Evolutionary conservation across 2,888 invertebrate species (phyloP).

Genomic region (Tethea ocularis): DNA sequence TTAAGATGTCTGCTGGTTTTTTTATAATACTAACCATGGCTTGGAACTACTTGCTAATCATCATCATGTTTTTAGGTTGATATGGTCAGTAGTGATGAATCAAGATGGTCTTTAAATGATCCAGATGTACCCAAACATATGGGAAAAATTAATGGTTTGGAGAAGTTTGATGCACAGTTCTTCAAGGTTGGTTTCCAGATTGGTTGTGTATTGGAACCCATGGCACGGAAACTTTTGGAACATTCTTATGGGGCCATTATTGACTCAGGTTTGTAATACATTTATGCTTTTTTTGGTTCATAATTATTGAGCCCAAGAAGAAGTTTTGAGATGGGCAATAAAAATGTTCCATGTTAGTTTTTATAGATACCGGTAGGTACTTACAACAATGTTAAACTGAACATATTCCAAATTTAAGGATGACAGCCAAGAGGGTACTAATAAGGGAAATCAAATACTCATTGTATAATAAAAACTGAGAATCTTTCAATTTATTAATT

Average conservation of each 20-base stretch:
- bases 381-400: no score
- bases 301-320: no score
- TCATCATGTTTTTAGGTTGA: slow-evolving; percentile 76
- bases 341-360: no score
- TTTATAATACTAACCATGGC: no score
- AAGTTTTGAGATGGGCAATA: no score
- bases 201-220: slow-evolving; percentile 83
- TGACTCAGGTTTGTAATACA: slow-evolving; percentile 74
- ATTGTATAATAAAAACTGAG: no score
- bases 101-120: slow-evolving; percentile 51
- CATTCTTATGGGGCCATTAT: slow-evolving; percentile 86
- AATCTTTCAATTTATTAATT: background rate
- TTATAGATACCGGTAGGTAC: no score
- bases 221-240: slow-evolving; percentile 86
- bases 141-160: slow-evolving; percentile 83
- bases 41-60: background rate
- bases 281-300: no score
- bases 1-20: no score
- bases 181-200: slow-evolving; percentile 86
- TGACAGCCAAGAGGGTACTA: no score
- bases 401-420: no score
- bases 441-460: no score
- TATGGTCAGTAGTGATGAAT: slow-evolving; percentile 62
- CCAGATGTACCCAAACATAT: slow-evolving; percentile 84
- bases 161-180: slow-evolving; percentile 86